Base-by-base conservation (phyloP, 1,140 invertebrate genomes). In the Pseudomyrmex pallidus region DNA sequence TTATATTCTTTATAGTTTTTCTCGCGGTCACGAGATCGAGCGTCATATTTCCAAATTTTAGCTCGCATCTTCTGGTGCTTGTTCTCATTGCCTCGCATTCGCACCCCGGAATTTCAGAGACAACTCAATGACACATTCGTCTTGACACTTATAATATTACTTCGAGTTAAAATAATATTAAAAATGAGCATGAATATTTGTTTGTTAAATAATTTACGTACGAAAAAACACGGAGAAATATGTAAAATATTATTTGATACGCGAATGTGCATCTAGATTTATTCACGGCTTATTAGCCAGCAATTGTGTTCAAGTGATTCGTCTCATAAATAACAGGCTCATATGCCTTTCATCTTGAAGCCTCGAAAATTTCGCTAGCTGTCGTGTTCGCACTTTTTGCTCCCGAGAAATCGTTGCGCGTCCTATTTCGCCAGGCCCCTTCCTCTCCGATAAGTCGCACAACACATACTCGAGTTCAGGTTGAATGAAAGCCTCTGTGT, bases 401-500 rank as follows among this genome's bases (percentile, higher is more conserved):
- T 70, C 68, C 46, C 13, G 57, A 82, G 82, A 86, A 76, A 74
- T 50, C 73, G 15, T 25, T 10, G 50, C 70, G 70, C 61, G 67
- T 84, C 66, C 63, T 68, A 85, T 87, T 87, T 85, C 70, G 74
- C 86, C 86, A 66, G 76, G 44, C 67, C 85, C 57, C 64, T 82
- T 67, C 35, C 35, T 82, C 82, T 22, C 68, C 61, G 86, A 88
- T 89, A 87, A 85, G 77, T 83, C 70, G 67, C 15, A 48, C 73
- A 48, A 35, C 35, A 62, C 66, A 62, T 85, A 87, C 87, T 89
- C 87, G 74, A 54, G 66, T 74, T 59, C 17, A 13, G 54, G 66
- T 54, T 85, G 86, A 89, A 89, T 88, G 87, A 83, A 89, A 74
- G 73, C 57, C 66, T 88, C 73, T 85, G 64, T 85, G 72, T 70